A percentile compares a stretch with the other conserved stretches of the same genome.
Evolutionary conservation across 1,140 invertebrate genomes (phyloP).

Genomic region (Apis florea): DNA sequence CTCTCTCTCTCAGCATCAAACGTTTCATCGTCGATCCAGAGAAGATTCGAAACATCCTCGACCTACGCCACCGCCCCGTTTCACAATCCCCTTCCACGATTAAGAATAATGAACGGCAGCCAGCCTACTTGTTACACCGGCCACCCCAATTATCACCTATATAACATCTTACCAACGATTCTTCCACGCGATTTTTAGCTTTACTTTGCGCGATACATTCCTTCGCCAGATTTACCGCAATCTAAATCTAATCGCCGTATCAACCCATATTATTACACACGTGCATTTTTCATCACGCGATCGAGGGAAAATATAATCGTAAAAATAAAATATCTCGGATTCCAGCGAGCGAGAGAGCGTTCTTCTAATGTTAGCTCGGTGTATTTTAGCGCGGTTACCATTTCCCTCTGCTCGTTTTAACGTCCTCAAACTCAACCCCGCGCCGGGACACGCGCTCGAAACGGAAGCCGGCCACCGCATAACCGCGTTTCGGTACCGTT

Average conservation of each 20-base stretch:
- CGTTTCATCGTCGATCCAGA: too few relatives aligned
- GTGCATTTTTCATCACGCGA: neutral
- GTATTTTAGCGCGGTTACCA: constrained; percentile 65
- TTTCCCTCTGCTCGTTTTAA: constrained; percentile 16
- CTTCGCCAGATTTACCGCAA: neutral
- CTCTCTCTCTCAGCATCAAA: too few relatives aligned
- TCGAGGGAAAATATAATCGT: too few relatives aligned
- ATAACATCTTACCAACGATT: too few relatives aligned
- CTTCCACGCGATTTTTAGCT: too few relatives aligned
- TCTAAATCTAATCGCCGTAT: neutral
- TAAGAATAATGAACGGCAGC: neutral
- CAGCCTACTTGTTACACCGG: neutral
- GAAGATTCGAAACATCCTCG: too few relatives aligned
- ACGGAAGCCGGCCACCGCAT: constrained; percentile 50
- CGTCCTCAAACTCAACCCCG: too few relatives aligned
- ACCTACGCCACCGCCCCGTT: too few relatives aligned
- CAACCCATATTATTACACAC: too few relatives aligned
- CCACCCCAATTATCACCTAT: neutral
- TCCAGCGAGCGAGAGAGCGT: constrained; percentile 40
- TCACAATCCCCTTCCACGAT: too few relatives aligned
- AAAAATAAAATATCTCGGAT: constrained; percentile 71
- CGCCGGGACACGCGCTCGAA: constrained; percentile 37
- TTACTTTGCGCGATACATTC: too few relatives aligned
- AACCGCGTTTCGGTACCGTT: constrained; percentile 55
- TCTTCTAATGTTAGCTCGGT: constrained; percentile 67